Evolutionary conservation across 2,113 vertebrate species (phyloP).

Genomic region (Stictonetta naevosa): DNA sequence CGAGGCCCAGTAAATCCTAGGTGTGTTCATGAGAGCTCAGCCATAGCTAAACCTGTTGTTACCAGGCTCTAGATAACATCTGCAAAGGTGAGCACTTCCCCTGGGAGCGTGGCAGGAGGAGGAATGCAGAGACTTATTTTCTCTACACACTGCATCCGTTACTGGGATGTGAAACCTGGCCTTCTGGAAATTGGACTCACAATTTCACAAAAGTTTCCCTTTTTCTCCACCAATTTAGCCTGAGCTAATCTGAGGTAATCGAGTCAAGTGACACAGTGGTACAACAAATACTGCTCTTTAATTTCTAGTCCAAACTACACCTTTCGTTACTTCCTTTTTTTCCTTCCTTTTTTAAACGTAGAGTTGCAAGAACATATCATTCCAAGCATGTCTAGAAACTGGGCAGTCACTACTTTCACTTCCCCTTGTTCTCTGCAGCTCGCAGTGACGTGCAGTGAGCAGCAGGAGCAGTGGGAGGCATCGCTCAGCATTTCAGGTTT

Average conservation of each 20-base stretch:
- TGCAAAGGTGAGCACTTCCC: neutral
- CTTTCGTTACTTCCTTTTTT: neutral
- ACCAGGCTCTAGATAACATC: neutral
- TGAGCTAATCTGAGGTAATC: neutral
- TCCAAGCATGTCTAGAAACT: neutral
- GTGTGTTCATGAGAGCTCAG: neutral
- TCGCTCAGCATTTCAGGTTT: fast-evolving
- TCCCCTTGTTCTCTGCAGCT: neutral
- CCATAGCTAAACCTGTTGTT: neutral
- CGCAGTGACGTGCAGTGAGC: fast-evolving
- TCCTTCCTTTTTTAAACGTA: neutral
- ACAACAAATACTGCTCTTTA: neutral
- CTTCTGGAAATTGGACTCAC: neutral
- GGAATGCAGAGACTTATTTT: neutral
- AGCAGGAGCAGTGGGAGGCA: neutral
- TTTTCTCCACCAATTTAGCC: neutral
- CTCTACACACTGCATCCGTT: neutral
- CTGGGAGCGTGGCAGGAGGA: neutral
- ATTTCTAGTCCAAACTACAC: neutral
- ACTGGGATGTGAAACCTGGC: neutral
- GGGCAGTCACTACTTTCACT: slow-evolving; percentile 24
- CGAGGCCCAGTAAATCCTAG: neutral
- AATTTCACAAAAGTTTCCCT: neutral
- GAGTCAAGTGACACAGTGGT: neutral
- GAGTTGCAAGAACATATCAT: neutral